phyloP scores from a whole-genome alignment of 1,140 invertebrate species.

The Periplaneta americana region DNA sequence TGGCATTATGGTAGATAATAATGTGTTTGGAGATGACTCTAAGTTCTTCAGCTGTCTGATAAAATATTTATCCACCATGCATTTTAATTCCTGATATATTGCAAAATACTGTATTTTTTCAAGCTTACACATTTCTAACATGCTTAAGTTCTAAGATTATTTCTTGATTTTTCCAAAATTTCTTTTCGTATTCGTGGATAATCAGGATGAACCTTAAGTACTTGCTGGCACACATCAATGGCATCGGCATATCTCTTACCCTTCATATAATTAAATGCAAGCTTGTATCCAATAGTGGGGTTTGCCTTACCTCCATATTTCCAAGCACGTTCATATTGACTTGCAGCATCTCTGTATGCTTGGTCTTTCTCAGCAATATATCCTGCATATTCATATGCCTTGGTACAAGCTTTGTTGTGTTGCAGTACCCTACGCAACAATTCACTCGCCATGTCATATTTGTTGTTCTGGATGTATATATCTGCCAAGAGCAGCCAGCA shows the following conservation, averaged over 20 bases:
- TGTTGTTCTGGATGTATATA: slow-evolving; percentile 82
- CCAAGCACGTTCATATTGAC: slow-evolving; percentile 83
- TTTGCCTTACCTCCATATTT: slow-evolving; percentile 72
- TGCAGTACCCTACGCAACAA: slow-evolving; percentile 73
- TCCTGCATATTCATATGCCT: slow-evolving; percentile 86
- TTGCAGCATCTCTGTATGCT: slow-evolving; percentile 79
- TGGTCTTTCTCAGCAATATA: slow-evolving; percentile 90
- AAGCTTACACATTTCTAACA: too few species aligned
- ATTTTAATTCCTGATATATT: too few species aligned
- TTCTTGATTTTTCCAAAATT: slow-evolving; percentile 89
- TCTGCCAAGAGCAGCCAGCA: slow-evolving; percentile 92
- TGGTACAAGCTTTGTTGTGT: slow-evolving; percentile 85
- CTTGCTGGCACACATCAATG: slow-evolving; percentile 78
- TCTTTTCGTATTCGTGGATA: slow-evolving; percentile 90
- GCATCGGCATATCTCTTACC: slow-evolving; percentile 83
- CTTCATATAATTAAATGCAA: slow-evolving; percentile 89
- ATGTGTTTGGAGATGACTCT: too few species aligned
- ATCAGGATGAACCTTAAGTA: slow-evolving; percentile 76
- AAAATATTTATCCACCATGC: too few species aligned
- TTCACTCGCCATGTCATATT: slow-evolving; percentile 82
- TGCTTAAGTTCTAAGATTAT: slow-evolving; percentile 67
- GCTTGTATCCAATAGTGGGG: slow-evolving; percentile 82
- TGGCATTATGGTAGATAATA: too few species aligned
- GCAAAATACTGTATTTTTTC: too few species aligned
- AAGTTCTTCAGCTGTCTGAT: too few species aligned